Evolutionary conservation across 2,888 invertebrate genomes (phyloP), one percentile per base, ranked within the genome.

Genomic region (Nomada ruficornis): DNA sequence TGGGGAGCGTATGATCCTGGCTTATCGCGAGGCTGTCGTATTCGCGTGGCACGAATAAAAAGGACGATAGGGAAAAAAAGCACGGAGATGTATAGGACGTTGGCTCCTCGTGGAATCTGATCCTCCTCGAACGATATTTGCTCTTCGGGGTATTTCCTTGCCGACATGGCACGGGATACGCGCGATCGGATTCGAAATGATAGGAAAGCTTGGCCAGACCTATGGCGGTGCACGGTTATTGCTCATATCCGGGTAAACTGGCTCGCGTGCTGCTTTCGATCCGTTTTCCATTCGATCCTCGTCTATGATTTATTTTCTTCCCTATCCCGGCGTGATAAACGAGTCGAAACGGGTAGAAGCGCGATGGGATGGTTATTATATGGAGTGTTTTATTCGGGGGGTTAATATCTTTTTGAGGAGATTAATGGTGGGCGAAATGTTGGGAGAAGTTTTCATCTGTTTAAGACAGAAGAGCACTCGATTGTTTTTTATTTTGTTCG

Each of bases 101-200:
- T 52, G 68, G 23, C 52, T 64, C 50, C 10, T 9, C 50, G 70
- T 29, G 11, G 36, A 54, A 65, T 81, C 75, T 62, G 81, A 82
- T 82, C 75, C 81, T 23, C 64, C 42, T 75, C 75, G 65, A 73
- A 75, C 55, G 75, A 52, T 82, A 75, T 81, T 75, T 75, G 60
- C 75, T 69, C 68, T 65, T 26, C 59, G 63, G 36, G 59, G 64
- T 54, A 74, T 70, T 47, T 69, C 68, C 74, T 50, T 52, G 50
- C 11, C 75, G 69, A 75, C 68, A 70, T 70, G 81, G 36, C 60
- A 69, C 36, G 13, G 64, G 60, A 75, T 69, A 81, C 74, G 65
- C 59, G 75, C 50, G 81, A 82, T 82, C 75, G 65, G 81, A 82
- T 82, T 82, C 75, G 70, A 81, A 80, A 59, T 44, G 72, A 71